Evolutionary conservation across 2,797 vertebrate species (phyloP), one percentile per base, ranked within the genome.

Genomic region (Echiichthys vipera): DNA sequence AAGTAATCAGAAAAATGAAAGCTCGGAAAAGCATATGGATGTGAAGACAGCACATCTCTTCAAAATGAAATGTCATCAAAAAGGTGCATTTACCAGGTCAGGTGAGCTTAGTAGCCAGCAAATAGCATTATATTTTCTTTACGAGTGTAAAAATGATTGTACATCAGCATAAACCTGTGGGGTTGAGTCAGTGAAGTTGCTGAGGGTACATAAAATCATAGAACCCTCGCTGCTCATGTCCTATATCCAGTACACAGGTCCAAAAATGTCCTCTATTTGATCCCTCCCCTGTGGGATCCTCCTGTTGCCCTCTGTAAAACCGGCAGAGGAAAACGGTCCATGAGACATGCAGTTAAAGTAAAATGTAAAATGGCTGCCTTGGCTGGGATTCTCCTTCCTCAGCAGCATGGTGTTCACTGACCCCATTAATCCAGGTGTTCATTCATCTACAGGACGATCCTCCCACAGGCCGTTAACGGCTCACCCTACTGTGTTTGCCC

Each of bases 341-440:
- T 72, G 82, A 83, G 74, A 90, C 74, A 45, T n/a, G 84, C 84
- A 84, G 83, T 90, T 80, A 91, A 91, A 87, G 76, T 90, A 74
- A 83, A 89, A 88, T 69, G 73, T 84, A 87, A 91, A 92, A 91
- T 86, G 91, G 85, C 85, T 63, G 77, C 85, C 84, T 88, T 90
- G 91, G 84, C 89, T 80, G 62, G 78, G 88, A 89, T 88, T 88
- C 77, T 89, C 83, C 90, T 79, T 90, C 74, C 90, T 92, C 91
- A 93, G 91, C 93, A 93, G 84, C 84, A 84, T 64, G 84, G 67
- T 74, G 87, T 77, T 90, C 88, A 70, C 70, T 91, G 91, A 92
- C 92, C 90, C 90, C 84, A 87, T 91, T 93, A 91, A 92, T 92
- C 89, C 90, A 93, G 86, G 87, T 93, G 91, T 92, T 91, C 89